Evolutionary conservation across 2,888 invertebrate species (phyloP), one percentile per base, ranked within the genome.

Genomic region (Troglohyphantes excavatus): DNA sequence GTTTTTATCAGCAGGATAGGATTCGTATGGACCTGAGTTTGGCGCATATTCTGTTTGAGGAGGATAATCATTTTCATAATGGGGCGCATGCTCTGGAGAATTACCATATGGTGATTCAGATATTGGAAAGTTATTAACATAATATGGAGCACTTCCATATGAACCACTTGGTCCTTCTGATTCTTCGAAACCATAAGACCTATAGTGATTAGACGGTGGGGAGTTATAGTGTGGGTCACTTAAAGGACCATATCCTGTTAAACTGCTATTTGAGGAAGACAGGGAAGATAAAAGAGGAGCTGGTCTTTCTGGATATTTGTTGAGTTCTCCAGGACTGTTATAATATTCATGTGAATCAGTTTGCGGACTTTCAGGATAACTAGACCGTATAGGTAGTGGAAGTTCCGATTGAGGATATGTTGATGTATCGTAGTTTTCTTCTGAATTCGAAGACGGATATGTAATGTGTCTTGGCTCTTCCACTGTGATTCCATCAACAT

Each of bases 301-400:
- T 6, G 87, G 87, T 21, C 43, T 46, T 21, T 33, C 11, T 7
- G 87, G 87, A 27, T 88, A 88, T 46, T 75, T 88, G 23, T 73
- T 72, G 23, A 19, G 17, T n/a, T 53, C 53, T 21, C 39, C 5
- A 33, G 78, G 27, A 29, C 9, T 61, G 13, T 43, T 13, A 63
- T 73, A 63, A 23, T 81, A 43, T 43, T 78, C 46, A 23, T 33
- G 21, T 11, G 81, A 21, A 27, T 81, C 81, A 68, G 21, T 59
- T 13, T 67, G 29, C 3, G 81, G 68, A 46, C 81, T 53, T 46
- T 26, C 19, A 17, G 84, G 75, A 63, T 83, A 83, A n/a, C 19
- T 17, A 21, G 61, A 17, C n/a, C 61, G 19, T 23, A 29, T 33
- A 26, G 72, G n/a, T 9, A n/a, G 17, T 13, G 21, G 9, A 19